phyloP scores from a whole-genome alignment of 2,113 vertebrate genomes.

The Sylvilagus bachmani region DNA sequence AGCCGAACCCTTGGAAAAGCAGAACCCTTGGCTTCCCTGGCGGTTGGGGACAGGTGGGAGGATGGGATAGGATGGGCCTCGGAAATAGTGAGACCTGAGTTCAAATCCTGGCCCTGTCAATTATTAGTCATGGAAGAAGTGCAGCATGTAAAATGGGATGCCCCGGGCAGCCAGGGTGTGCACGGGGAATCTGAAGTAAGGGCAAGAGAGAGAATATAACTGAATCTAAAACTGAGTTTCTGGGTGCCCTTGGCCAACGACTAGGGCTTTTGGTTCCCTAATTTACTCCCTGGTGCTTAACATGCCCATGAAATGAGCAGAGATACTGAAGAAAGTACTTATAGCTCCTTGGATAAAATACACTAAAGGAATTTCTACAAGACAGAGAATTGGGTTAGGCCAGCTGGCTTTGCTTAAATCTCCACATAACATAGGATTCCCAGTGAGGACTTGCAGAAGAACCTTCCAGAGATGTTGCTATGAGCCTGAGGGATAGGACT shows the following conservation, averaged over 20 bases:
- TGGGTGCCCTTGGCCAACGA: background rate
- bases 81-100: no score
- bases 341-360: conserved; percentile 29
- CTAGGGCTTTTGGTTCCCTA: conserved; percentile 21
- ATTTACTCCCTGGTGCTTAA: conserved; percentile 51
- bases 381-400: conserved; percentile 34
- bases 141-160: no score
- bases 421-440: background rate
- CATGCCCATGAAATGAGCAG: conserved; percentile 5
- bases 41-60: no score
- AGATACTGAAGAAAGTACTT: conserved; percentile 47
- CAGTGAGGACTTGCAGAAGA: background rate
- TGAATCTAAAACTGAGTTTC: no score
- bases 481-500: background rate
- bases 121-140: no score
- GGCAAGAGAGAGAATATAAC: no score
- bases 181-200: no score
- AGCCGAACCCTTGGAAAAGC: no score
- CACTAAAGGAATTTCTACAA: conserved; percentile 20
- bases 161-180: no score
- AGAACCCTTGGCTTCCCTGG: no score
- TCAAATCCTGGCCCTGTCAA: no score
- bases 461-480: background rate
- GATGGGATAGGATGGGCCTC: no score
- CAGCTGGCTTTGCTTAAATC: conserved; percentile 10